Percentiles rank a stretch among this genome's conserved stretches.
phyloP scores from a whole-genome alignment of 2,797 vertebrate species.

The Schizopygopsis malacanthus region DNA sequence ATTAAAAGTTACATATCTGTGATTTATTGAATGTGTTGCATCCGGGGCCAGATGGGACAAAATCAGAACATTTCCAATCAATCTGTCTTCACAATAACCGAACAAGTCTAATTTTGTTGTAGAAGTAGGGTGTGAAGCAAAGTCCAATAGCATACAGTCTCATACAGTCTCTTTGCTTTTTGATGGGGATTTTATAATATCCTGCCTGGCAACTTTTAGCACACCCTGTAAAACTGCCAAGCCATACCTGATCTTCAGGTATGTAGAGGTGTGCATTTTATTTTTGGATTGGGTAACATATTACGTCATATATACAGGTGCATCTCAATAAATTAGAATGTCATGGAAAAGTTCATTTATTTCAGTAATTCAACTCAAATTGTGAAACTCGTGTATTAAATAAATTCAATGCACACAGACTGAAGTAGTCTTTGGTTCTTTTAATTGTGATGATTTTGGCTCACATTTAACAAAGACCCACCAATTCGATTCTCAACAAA shows the following conservation, averaged over 20 bases:
- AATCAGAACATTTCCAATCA: not conserved
- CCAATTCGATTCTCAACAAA: no score
- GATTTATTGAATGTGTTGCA: not conserved
- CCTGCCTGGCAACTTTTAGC: constrained; percentile 5
- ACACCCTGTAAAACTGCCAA: constrained; percentile 39
- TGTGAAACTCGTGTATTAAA: no score
- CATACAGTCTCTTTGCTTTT: not conserved
- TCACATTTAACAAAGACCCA: no score
- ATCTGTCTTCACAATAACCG: not conserved
- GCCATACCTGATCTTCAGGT: constrained; percentile 9
- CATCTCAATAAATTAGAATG: no score
- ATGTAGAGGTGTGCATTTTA: constrained; percentile 12
- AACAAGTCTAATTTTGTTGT: not conserved
- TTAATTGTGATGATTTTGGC: no score
- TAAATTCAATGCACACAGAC: no score
- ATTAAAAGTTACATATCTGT: not conserved
- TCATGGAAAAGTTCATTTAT: no score
- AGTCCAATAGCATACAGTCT: not conserved
- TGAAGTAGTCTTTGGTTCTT: no score
- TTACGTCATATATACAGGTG: no score
- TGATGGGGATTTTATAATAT: not conserved
- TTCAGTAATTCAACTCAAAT: no score
- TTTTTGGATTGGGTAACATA: constrained; percentile 1
- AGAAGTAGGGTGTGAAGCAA: not conserved
- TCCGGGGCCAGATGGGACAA: not conserved